Evolutionary conservation across 2,888 invertebrate genomes (phyloP).

Genomic region (Eupithecia exiguata): DNA sequence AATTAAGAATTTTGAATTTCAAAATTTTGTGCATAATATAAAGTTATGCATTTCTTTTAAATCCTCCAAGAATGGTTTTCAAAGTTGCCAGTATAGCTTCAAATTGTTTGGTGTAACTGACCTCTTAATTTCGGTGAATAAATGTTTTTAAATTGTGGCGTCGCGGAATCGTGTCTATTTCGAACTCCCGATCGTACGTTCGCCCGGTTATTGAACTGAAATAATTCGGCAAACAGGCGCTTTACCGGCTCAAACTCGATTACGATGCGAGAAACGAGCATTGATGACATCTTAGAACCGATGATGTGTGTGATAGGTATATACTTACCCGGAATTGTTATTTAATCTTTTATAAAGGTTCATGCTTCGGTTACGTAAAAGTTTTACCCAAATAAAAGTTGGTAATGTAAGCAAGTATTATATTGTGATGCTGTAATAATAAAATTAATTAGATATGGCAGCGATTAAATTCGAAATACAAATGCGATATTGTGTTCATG

Average conservation of each 20-base stretch:
- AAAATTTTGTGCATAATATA: not conserved
- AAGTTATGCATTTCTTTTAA: conserved; percentile 10
- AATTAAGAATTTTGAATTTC: conserved; percentile 11
- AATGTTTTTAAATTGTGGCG: conserved; percentile 52
- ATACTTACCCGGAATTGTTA: not conserved
- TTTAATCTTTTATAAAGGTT: not conserved
- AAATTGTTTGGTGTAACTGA: conserved; percentile 25
- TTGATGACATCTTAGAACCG: conserved; percentile 44
- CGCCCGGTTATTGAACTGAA: conserved; percentile 82
- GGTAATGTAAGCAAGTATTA: conserved; percentile 34
- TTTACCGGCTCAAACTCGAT: conserved; percentile 77
- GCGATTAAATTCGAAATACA: conserved; percentile 71
- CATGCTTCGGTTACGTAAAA: not conserved
- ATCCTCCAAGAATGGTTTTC: conserved; percentile 7
- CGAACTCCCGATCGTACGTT: conserved; percentile 76
- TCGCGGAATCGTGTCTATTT: conserved; percentile 71
- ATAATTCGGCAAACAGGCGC: conserved; percentile 82
- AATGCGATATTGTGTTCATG: conserved; percentile 71
- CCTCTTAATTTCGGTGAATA: conserved; percentile 36
- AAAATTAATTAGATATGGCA: conserved; percentile 63
- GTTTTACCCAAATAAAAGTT: conserved; percentile 5
- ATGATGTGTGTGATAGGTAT: not conserved
- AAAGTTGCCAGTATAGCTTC: conserved; percentile 14
- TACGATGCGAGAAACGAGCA: conserved; percentile 48
- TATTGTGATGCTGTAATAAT: conserved; percentile 58